These are phyloP conservation scores for Phrynocephalus forsythii DNA, from an alignment of 2,797 vertebrate species.

Conservation along the genomic window DNA sequence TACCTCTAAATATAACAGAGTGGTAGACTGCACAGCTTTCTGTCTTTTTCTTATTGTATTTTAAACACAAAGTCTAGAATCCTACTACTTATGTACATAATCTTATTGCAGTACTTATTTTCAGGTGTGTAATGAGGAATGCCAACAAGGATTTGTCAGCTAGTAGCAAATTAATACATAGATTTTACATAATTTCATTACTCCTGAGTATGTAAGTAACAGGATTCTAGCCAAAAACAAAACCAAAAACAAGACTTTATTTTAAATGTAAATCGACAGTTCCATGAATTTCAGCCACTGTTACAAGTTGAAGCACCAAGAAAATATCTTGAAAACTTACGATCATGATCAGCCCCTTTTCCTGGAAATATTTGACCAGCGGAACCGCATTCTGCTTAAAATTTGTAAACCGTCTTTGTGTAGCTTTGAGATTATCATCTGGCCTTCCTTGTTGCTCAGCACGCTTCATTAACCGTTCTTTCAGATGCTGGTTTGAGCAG, in stretches of 20 bases:
- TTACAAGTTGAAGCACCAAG: slow-evolving; percentile 8
- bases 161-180: too few species aligned
- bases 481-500: slow-evolving; percentile 92
- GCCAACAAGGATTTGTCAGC: too few species aligned
- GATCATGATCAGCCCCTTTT: slow-evolving; percentile 92
- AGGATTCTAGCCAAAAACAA: background rate
- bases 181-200: background rate
- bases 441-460: slow-evolving; percentile 96
- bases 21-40: background rate
- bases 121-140: too few species aligned
- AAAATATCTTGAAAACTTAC: slow-evolving; percentile 76
- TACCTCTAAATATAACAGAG: background rate
- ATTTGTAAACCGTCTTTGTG: slow-evolving; percentile 93
- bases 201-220: too few species aligned
- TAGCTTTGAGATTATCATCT: slow-evolving; percentile 97
- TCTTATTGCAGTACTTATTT: background rate
- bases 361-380: slow-evolving; percentile 97
- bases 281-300: background rate
- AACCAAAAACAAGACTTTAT: background rate
- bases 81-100: too few species aligned
- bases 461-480: slow-evolving; percentile 91
- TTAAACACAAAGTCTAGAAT: too few species aligned
- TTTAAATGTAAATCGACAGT: background rate
- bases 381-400: slow-evolving; percentile 96
- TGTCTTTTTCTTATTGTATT: background rate